Conservation (phyloP, 2,797 vertebrate genomes). For the Amblyraja radiata region DNA sequence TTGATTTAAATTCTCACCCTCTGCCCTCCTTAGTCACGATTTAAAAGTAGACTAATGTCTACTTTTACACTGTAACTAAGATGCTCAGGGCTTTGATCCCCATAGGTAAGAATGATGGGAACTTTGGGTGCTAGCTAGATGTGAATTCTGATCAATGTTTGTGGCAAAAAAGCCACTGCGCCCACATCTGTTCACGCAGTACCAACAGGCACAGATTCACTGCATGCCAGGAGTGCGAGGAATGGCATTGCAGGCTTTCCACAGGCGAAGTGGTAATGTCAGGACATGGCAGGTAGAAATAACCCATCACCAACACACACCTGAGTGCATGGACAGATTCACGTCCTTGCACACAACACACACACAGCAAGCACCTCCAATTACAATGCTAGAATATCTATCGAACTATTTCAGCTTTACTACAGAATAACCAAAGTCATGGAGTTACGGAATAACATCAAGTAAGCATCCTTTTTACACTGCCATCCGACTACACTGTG, state of each 20-base stretch:
- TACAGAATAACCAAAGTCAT: too few relatives aligned
- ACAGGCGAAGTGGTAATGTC: not conserved
- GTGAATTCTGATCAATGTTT: not conserved
- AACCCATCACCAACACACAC: not conserved
- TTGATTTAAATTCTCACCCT: not conserved
- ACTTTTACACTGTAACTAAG: not conserved
- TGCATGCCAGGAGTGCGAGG: too few relatives aligned
- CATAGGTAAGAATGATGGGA: not conserved
- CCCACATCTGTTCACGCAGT: not conserved
- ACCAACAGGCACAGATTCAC: not conserved
- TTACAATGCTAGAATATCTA: not conserved
- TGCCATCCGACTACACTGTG: not conserved
- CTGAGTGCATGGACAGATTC: not conserved
- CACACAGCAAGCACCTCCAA: not conserved
- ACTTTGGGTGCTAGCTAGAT: not conserved
- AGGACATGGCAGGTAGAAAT: not conserved
- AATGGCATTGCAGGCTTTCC: not conserved
- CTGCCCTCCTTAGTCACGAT: too few relatives aligned
- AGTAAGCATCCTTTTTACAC: not conserved
- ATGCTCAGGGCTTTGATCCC: not conserved
- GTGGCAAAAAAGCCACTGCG: not conserved
- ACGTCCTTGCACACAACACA: not conserved
- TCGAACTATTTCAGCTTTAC: not conserved
- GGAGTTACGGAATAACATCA: not conserved
- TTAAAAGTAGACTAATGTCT: not conserved